These are phyloP conservation scores for Apomyelois bistriatella DNA, from an alignment of 2,888 invertebrate genomes.

Conservation along the genomic window DNA sequence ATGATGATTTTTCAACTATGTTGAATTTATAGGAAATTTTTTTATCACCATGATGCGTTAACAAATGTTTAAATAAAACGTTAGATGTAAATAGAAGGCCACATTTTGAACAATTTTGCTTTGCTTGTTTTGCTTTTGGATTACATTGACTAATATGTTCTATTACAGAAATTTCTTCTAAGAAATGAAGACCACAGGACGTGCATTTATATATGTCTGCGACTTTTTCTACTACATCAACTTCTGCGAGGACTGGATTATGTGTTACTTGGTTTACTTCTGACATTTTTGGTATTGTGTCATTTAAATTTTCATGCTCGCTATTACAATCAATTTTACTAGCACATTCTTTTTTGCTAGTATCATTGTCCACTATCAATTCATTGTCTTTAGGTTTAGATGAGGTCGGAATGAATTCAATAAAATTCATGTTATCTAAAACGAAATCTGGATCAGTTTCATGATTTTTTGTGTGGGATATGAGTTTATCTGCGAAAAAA, in stretches of 20 bases:
- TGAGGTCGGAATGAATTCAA: neutral
- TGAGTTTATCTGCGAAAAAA: slow-evolving; percentile 39
- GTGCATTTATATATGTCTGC: slow-evolving; percentile 48
- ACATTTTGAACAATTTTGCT: slow-evolving; percentile 57
- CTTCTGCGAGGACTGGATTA: slow-evolving; percentile 11
- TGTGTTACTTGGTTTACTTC: slow-evolving; percentile 3
- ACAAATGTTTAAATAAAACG: slow-evolving; percentile 50
- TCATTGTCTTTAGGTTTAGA: slow-evolving; percentile 22
- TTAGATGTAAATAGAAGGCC: slow-evolving; percentile 47
- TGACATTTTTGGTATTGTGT: neutral
- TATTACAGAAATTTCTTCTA: slow-evolving; percentile 35
- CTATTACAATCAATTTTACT: neutral
- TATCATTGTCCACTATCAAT: neutral
- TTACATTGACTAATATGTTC: slow-evolving; percentile 38
- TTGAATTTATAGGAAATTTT: slow-evolving; percentile 12
- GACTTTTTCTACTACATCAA: slow-evolving; percentile 16
- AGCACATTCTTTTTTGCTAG: neutral
- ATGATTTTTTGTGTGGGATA: slow-evolving; percentile 44
- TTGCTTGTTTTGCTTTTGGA: slow-evolving; percentile 29
- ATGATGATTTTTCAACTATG: neutral
- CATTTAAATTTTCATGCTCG: neutral
- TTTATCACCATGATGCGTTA: slow-evolving; percentile 51
- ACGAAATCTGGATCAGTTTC: slow-evolving; percentile 42
- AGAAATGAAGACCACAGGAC: slow-evolving; percentile 51
- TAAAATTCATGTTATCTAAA: slow-evolving; percentile 41